Conservation (phyloP, 2,797 vertebrate species). For the Syncerus caffer region DNA sequence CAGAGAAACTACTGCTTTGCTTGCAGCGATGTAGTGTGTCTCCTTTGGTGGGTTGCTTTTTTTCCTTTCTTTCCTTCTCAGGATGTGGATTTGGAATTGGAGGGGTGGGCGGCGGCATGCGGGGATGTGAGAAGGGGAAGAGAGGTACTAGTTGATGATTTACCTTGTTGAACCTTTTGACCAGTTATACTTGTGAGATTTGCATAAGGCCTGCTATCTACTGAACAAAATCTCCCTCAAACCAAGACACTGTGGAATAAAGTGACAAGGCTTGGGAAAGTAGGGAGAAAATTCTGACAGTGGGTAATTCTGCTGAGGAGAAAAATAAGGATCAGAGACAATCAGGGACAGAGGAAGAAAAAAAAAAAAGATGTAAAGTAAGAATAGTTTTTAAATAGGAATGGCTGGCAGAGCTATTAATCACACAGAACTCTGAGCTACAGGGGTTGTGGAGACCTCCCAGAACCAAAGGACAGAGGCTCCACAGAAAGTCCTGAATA, state of each 20-base stretch:
- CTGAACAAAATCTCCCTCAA: slow-evolving; percentile 26
- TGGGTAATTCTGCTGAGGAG: slow-evolving; percentile 49
- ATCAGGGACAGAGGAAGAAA: slow-evolving; percentile 1
- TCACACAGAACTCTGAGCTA: slow-evolving; percentile 61
- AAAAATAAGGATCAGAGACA: slow-evolving; percentile 59
- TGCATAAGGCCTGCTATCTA: neutral
- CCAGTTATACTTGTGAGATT: slow-evolving; percentile 4
- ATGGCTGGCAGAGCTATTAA: slow-evolving; percentile 75
- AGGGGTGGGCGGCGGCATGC: neutral
- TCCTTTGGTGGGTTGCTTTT: slow-evolving; percentile 19
- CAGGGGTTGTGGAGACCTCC: slow-evolving; percentile 28
- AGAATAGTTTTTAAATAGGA: slow-evolving; percentile 74
- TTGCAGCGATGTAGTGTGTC: fast-evolving
- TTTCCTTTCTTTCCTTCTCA: neutral
- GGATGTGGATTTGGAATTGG: neutral
- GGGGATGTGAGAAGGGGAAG: neutral
- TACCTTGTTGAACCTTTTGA: neutral
- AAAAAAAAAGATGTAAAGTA: slow-evolving; percentile 39
- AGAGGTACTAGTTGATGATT: fast-evolving
- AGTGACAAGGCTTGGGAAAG: slow-evolving; percentile 44
- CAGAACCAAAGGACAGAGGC: slow-evolving; percentile 29
- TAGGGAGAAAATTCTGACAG: neutral
- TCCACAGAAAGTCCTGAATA: slow-evolving; percentile 47
- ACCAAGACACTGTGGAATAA: neutral
- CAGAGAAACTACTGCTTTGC: neutral